Percentiles rank a stretch among this genome's conserved stretches.
These are phyloP conservation scores for Cantharis rustica DNA, from an alignment of 2,888 invertebrate genomes.

Conservation along the genomic window DNA sequence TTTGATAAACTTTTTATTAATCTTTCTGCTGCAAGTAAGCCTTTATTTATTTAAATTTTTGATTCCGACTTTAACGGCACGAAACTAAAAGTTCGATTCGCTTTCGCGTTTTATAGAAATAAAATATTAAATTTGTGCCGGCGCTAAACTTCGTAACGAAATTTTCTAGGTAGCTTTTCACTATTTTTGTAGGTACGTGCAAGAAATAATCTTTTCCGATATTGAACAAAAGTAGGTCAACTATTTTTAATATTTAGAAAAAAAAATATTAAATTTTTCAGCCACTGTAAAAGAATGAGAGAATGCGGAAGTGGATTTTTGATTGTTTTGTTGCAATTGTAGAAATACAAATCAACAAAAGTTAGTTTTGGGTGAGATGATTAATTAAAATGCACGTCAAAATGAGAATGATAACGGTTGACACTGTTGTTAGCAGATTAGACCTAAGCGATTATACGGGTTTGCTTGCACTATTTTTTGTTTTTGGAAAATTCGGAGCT, in stretches of 20 bases:
- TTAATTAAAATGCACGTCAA: background rate
- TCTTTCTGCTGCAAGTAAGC: background rate
- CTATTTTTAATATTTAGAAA: background rate
- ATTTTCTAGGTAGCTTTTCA: background rate
- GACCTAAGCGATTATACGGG: background rate
- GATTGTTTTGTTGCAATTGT: background rate
- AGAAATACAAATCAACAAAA: background rate
- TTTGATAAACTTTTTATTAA: background rate
- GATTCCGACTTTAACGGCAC: background rate
- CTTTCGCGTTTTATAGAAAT: background rate
- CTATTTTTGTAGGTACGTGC: background rate
- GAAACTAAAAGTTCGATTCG: background rate
- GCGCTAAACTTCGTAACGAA: background rate
- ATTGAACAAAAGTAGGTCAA: background rate
- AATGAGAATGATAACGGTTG: background rate
- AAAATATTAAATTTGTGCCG: background rate
- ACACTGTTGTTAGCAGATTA: background rate
- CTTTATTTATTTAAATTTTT: background rate
- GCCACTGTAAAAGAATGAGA: too few relatives aligned
- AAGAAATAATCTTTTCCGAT: background rate
- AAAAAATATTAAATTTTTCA: background rate
- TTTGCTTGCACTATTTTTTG: background rate
- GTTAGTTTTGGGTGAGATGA: background rate
- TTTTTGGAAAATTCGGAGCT: background rate
- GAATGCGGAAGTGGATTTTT: background rate